A percentile compares a stretch with the other conserved stretches of the same genome.
phyloP scores from a whole-genome alignment of 2,888 invertebrate genomes.

The Morpho achilles region DNA sequence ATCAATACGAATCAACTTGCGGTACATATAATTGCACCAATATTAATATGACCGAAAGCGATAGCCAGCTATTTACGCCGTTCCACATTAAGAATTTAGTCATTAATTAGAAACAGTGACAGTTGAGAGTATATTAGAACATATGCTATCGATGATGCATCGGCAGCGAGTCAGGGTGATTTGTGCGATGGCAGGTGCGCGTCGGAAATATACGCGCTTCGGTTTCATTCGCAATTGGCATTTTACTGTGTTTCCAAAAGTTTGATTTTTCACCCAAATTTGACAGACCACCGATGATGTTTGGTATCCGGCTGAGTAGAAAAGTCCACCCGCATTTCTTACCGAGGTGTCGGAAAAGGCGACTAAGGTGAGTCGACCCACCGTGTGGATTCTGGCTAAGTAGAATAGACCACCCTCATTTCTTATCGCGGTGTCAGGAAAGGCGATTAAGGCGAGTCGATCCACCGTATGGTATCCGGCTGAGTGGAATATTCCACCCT shows the following conservation, averaged over 20 bases:
- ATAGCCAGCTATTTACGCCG: constrained; percentile 14
- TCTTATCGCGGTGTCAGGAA: no score
- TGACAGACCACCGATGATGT: no score
- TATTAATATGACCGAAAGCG: background rate
- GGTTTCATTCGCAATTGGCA: constrained; percentile 73
- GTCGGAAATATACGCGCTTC: constrained; percentile 65
- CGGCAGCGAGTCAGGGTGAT: constrained; percentile 47
- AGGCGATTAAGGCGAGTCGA: no score
- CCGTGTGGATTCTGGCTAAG: no score
- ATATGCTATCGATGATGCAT: constrained; percentile 51
- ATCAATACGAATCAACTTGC: no score
- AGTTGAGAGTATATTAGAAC: constrained; percentile 17
- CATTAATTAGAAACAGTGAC: constrained; percentile 11
- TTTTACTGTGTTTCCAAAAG: constrained; percentile 56
- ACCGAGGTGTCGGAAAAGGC: no score
- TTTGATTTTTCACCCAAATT: constrained; percentile 24
- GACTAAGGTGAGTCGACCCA: no score
- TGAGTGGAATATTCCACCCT: no score
- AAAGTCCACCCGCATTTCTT: no score
- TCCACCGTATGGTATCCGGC: no score
- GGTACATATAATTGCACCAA: background rate
- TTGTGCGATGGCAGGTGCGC: constrained; percentile 63
- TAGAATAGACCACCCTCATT: no score
- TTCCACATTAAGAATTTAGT: constrained; percentile 12
- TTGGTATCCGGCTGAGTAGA: no score